Evolutionary conservation across 2,797 vertebrate genomes (phyloP).

Genomic region (Lindbergichthys nudifrons): DNA sequence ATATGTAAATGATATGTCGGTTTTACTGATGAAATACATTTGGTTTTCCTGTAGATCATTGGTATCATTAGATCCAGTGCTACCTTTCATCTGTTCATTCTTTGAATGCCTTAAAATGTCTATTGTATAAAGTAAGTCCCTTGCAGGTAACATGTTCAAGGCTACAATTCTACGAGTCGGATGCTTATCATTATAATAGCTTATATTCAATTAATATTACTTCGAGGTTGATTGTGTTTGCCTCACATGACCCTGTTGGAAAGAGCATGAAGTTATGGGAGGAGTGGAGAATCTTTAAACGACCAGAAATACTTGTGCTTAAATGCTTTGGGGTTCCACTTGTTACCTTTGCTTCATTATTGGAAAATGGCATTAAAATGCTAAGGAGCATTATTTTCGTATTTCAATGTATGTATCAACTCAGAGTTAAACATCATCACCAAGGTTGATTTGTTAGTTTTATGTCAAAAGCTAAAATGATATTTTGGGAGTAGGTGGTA

Average conservation of each 20-base stretch:
- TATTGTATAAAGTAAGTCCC: neutral
- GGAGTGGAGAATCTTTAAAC: neutral
- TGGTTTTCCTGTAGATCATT: neutral
- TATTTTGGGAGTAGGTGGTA: neutral
- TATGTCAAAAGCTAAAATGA: conserved; percentile 19
- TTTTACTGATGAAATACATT: conserved; percentile 9
- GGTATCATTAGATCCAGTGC: neutral
- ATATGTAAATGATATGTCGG: conserved; percentile 9
- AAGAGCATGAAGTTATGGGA: neutral
- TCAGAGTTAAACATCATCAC: conserved; percentile 1
- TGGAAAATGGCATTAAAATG: neutral
- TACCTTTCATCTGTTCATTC: neutral
- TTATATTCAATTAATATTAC: neutral
- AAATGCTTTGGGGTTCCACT: neutral
- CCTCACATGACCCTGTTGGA: neutral
- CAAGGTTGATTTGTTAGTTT: conserved; percentile 12
- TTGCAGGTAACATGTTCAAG: neutral
- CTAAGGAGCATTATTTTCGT: neutral
- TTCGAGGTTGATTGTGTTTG: neutral
- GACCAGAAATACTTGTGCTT: neutral
- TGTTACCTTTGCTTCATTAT: conserved; percentile 1
- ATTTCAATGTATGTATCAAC: conserved; percentile 1
- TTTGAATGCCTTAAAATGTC: neutral
- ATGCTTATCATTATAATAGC: neutral
- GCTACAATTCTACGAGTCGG: conserved; percentile 1